phyloP scores from a whole-genome alignment of 2,113 vertebrate genomes.

The Menidia beryllina region DNA sequence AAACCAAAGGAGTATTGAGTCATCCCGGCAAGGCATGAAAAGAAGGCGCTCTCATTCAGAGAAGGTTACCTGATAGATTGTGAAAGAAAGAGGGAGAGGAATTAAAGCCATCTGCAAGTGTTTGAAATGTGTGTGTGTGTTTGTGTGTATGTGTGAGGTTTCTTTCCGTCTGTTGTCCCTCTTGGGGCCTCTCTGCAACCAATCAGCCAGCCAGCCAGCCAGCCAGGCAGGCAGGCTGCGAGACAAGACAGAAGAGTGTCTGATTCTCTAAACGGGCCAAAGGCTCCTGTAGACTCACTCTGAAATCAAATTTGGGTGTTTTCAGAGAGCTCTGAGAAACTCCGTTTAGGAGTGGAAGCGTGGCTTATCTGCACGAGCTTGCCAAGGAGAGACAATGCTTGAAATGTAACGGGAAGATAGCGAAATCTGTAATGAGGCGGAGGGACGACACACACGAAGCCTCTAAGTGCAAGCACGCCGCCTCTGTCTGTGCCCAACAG shows the following conservation, averaged over 20 bases:
- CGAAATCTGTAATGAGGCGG: constrained; percentile 19
- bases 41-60: constrained; percentile 49
- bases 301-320: constrained; percentile 63
- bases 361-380: neutral
- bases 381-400: neutral
- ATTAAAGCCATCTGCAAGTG: constrained; percentile 77
- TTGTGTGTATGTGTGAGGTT: constrained; percentile 52
- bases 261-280: constrained; percentile 73
- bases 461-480: constrained; percentile 13
- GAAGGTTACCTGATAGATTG: constrained; percentile 70
- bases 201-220: constrained; percentile 51
- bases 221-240: constrained; percentile 64
- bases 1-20: constrained; percentile 58
- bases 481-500: constrained; percentile 24
- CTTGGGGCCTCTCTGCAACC: constrained; percentile 73
- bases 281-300: constrained; percentile 60
- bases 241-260: constrained; percentile 76
- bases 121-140: constrained; percentile 61
- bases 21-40: constrained; percentile 57
- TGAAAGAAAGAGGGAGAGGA: constrained; percentile 70
- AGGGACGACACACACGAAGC: constrained; percentile 30
- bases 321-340: constrained; percentile 41
- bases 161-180: constrained; percentile 77
- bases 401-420: constrained; percentile 15
- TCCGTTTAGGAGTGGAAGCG: constrained; percentile 17